Percentiles rank a stretch among this genome's conserved stretches.
phyloP scores from a whole-genome alignment of 2,797 vertebrate species.

The Menidia menidia region DNA sequence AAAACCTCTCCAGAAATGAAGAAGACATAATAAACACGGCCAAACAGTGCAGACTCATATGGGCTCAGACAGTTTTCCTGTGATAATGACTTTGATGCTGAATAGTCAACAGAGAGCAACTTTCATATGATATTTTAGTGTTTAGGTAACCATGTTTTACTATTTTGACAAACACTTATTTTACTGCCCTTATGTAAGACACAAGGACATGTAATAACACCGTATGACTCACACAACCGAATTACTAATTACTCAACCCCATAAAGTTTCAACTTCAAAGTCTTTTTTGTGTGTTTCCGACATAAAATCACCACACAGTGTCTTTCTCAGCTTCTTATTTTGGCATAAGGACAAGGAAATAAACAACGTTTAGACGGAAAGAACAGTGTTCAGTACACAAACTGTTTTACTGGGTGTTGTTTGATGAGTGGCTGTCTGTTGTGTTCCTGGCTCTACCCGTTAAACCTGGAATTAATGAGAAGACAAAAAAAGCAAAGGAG shows the following conservation, averaged over 20 bases:
- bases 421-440: conserved; percentile 46
- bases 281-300: conserved; percentile 23
- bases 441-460: conserved; percentile 42
- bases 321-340: conserved; percentile 14
- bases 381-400: conserved; percentile 53
- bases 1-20: conserved; percentile 7
- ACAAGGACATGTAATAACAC: conserved; percentile 11
- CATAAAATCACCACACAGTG: conserved; percentile 26
- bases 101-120: not conserved
- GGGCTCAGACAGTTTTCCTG: not conserved
- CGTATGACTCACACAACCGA: not conserved
- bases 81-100: conserved; percentile 4
- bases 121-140: not conserved
- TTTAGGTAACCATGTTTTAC: not conserved
- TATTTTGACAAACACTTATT: not conserved
- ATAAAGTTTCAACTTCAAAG: conserved; percentile 23
- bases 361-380: not conserved
- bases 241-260: conserved; percentile 15
- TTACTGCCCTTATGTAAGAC: conserved; percentile 28
- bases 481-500: conserved; percentile 23
- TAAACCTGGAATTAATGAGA: conserved; percentile 37
- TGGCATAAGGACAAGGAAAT: conserved; percentile 40
- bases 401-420: conserved; percentile 50
- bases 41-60: conserved; percentile 1
- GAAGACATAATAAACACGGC: conserved; percentile 13